Evolutionary conservation across 2,113 vertebrate species (phyloP), one percentile per base, ranked within the genome.

Genomic region (Nymphicus hollandicus): DNA sequence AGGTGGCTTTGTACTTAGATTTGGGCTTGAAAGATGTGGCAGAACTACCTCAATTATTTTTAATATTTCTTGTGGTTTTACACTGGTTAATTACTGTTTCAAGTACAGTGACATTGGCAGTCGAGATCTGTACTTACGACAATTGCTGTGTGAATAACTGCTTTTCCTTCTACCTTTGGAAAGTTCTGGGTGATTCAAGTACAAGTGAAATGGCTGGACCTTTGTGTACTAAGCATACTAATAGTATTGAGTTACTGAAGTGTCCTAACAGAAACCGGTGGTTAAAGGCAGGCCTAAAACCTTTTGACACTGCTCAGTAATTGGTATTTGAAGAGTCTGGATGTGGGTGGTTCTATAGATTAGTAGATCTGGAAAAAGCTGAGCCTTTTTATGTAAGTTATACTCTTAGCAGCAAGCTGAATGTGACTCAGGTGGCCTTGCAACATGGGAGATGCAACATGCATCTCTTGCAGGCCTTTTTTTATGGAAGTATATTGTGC

Each of bases 331-430:
- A 70, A 70, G 25, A 44, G 41, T 86, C 31, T 70, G 28, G 13
- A 2, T 65, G 7, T n/a, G 22, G 37, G 49, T 13, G 4, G 7
- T 49, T 68, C 4, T 39, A 2, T 80, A 15, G 1, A 0, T 70
- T 18, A 63, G 28, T 25, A 81, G 39, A 66, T 47, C 18, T 1
- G 12, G 33, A 27, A 69, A 33, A 88, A 5, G 7, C 12, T 7
- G 24, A 12, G 44, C 28, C 19, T n/a, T 46, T 25, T 39, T 2
- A 20, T 5, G 2, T 50, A 6, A 46, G 10, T 8, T 43, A 3
- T 9, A 3, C 8, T 65, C 11, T 66, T 41, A 72, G 27, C 15
- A 64, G 22, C 43, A 64, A 77, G 71, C 20, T 68, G 25, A 33
- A 23, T 52, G 31, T 69, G 31, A 8, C 39, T 46, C 31, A 18